phyloP scores from a whole-genome alignment of 1,140 invertebrate genomes.

The Magallana angulata region DNA sequence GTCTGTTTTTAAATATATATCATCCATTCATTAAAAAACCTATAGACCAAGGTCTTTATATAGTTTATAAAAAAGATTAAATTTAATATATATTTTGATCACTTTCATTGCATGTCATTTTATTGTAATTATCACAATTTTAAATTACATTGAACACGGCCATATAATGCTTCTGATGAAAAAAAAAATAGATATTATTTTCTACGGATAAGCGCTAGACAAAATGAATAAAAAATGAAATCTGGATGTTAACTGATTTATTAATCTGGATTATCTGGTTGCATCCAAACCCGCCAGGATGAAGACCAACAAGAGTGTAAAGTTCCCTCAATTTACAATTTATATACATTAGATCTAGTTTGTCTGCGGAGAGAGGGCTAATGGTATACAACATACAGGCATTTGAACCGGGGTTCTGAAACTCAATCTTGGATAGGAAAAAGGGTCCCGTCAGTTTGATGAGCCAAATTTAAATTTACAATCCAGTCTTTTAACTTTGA shows the following conservation, averaged over 20 bases:
- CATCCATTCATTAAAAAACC: too few species aligned
- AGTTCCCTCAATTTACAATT: conserved; percentile 30
- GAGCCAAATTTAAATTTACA: conserved; percentile 25
- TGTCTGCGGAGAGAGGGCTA: background rate
- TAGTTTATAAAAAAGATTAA: too few species aligned
- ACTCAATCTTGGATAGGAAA: conserved; percentile 13
- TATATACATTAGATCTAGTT: conserved; percentile 21
- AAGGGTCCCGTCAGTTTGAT: conserved; percentile 20
- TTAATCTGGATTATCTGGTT: background rate
- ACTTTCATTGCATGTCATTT: too few species aligned
- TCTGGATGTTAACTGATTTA: background rate
- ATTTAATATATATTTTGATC: too few species aligned
- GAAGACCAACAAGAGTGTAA: background rate
- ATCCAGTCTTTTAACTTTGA: conserved; percentile 25
- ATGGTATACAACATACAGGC: conserved; percentile 26
- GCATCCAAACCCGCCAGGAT: background rate
- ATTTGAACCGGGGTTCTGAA: conserved; percentile 16
- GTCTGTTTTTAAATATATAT: too few species aligned
- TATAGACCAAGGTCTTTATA: too few species aligned
- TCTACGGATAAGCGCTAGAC: too few species aligned
- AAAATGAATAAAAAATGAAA: too few species aligned
- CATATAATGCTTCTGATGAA: too few species aligned
- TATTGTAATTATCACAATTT: too few species aligned
- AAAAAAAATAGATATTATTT: too few species aligned
- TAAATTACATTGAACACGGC: too few species aligned